Conservation (phyloP, 1,140 invertebrate genomes). For the Coelopa frigida region DNA sequence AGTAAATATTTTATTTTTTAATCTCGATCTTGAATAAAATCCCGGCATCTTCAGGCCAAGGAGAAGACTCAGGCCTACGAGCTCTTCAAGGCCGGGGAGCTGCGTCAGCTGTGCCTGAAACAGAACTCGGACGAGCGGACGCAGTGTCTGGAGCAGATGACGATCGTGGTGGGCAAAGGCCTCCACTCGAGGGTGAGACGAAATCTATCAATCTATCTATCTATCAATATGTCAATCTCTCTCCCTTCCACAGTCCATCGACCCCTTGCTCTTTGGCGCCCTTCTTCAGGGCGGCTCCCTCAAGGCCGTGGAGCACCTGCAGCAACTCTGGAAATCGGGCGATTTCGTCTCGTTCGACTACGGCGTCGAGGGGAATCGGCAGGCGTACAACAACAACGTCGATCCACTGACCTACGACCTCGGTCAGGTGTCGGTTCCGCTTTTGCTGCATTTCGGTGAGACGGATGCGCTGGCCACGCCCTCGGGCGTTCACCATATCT, state of each 20-base stretch:
- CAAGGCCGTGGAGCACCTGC: constrained; percentile 28
- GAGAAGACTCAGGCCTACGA: constrained; percentile 7
- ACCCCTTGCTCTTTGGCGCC: constrained; percentile 29
- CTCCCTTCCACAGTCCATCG: constrained; percentile 15
- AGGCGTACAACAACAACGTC: constrained; percentile 43
- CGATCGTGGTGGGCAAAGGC: constrained; percentile 3
- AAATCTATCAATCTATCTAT: background rate
- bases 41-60: constrained; percentile 3
- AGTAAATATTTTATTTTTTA: background rate
- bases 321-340: constrained; percentile 39
- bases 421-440: constrained; percentile 51
- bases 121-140: background rate
- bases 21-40: background rate
- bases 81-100: constrained; percentile 2
- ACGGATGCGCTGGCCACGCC: constrained; percentile 63
- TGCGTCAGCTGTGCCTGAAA: constrained; percentile 9
- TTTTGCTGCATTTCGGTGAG: constrained; percentile 62
- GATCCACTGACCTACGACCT: constrained; percentile 53
- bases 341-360: constrained; percentile 38
- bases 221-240: background rate
- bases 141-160: constrained; percentile 2
- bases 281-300: constrained; percentile 32
- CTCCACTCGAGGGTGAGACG: constrained; percentile 8
- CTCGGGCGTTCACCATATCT: constrained; percentile 51
- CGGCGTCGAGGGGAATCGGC: constrained; percentile 42